These are phyloP conservation scores for Batillaria attramentaria DNA, from an alignment of 1,140 invertebrate genomes.

Conservation along the genomic window DNA sequence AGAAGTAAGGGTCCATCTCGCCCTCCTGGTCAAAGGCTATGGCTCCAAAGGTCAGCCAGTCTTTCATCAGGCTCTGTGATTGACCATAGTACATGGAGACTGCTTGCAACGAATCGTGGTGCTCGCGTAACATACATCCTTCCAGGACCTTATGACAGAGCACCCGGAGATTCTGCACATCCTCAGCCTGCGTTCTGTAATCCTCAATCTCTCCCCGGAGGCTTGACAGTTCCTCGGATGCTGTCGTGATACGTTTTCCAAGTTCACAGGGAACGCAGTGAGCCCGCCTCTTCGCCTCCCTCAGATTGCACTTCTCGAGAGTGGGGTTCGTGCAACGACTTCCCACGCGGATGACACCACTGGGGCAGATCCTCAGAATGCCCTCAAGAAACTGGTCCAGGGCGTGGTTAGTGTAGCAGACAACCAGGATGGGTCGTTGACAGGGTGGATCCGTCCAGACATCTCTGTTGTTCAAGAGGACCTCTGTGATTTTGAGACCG, in stretches of 20 bases:
- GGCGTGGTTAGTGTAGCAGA: constrained; percentile 92
- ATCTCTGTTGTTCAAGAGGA: constrained; percentile 63
- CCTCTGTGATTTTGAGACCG: constrained; percentile 68
- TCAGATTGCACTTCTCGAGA: constrained; percentile 48
- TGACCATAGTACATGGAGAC: too few species aligned
- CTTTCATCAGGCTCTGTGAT: too few species aligned
- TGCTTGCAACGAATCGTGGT: too few species aligned
- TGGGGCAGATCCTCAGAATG: constrained; percentile 68
- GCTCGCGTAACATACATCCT: too few species aligned
- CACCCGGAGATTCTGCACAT: too few species aligned
- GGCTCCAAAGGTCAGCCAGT: constrained; percentile 5
- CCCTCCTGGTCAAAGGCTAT: neutral
- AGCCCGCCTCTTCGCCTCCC: constrained; percentile 33
- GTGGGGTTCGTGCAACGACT: constrained; percentile 77
- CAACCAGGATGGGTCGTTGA: constrained; percentile 79
- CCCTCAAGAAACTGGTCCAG: constrained; percentile 90
- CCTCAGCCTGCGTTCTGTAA: too few species aligned
- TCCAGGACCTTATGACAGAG: too few species aligned
- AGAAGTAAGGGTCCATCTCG: neutral
- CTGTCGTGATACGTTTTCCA: too few species aligned
- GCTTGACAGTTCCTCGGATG: too few species aligned
- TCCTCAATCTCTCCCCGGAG: too few species aligned
- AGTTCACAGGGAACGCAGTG: too few species aligned
- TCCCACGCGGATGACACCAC: constrained; percentile 78
- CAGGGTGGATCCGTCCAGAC: constrained; percentile 39